Base-by-base conservation (phyloP, 2,888 invertebrate species). In the Teleogryllus oceanicus region DNA sequence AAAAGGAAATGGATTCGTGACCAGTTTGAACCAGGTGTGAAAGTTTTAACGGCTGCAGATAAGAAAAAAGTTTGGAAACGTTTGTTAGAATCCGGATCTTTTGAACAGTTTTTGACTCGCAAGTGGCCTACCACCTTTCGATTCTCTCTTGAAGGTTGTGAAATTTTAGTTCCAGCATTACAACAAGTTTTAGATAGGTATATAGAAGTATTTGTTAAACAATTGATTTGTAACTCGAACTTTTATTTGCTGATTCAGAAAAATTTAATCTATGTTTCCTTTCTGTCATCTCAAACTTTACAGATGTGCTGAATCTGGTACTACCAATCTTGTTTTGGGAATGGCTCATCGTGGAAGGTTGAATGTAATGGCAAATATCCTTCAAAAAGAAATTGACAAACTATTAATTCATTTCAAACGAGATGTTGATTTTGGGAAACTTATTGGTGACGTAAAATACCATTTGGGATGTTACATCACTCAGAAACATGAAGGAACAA, bases 61-160 rank as follows among this genome's bases (percentile, higher is more conserved):
- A 62, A 62, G n/a, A 62, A 62, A 62, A 62, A 12, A n/a, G 13
- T 62, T 12, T 62, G 62, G 62, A 62, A 62, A 62, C 16, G 13
- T 4, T 62, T 62, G 62, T 62, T 62, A 18, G 16, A 62, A 18
- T 13, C 62, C 8, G 13, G 13, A 12, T n/a, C 13, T 13, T 62
- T 62, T 62, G 62, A 62, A 62, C 16, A 62, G n/a, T 62, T 62
- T 8, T 62, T 62, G 62, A 18, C 62, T 62, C 62, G 62, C n/a
- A 62, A 62, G n/a, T 62, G 62, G 62, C 62, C 62, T 18, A 62
- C n/a, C 8, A 13, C n/a, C n/a, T 62, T 62, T 62, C 62, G 62
- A 62, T 62, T 62, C n/a, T 62, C 62, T n/a, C 62, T 62, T n/a
- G 62, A 62, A n/a, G 62, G 62, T 18, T 62, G 62, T 62, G 62